phyloP scores from a whole-genome alignment of 2,113 vertebrate species.

The Oceanodroma tethys region DNA sequence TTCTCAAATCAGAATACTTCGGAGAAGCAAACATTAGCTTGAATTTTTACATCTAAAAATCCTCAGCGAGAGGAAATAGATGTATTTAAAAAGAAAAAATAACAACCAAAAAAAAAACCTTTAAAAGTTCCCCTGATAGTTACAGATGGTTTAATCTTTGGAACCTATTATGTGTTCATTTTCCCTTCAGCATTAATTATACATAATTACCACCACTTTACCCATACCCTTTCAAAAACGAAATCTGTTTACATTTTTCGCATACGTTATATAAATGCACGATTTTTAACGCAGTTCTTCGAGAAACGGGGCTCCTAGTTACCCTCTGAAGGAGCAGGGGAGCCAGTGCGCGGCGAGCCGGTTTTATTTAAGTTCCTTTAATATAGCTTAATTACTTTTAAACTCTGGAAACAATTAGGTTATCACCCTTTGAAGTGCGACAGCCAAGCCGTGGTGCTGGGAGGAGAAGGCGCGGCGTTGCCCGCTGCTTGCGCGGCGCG shows the following conservation, averaged over 20 bases:
- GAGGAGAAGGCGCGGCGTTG: conserved; percentile 34
- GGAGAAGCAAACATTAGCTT: background rate
- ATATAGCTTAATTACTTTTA: conserved; percentile 74
- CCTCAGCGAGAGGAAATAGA: background rate
- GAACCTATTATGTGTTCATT: conserved; percentile 69
- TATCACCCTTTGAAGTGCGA: conserved; percentile 71
- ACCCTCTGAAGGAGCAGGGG: background rate
- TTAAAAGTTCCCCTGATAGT: conserved; percentile 69
- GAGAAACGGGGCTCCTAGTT: background rate
- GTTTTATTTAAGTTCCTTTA: conserved; percentile 30
- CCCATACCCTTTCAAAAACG: conserved; percentile 58
- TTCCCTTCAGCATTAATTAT: conserved; percentile 78
- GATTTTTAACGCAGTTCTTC: background rate
- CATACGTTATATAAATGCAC: background rate
- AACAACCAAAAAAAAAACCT: background rate
- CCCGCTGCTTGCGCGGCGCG: conserved; percentile 17
- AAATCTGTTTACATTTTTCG: conserved; percentile 60
- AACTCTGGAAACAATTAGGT: conserved; percentile 78
- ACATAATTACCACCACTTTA: conserved; percentile 69
- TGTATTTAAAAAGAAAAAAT: background rate
- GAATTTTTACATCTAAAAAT: conserved; percentile 19
- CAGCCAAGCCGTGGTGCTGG: conserved; percentile 16
- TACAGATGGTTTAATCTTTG: conserved; percentile 75
- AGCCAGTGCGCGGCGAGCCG: background rate
- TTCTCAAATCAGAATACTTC: background rate